Base-by-base conservation (phyloP, 1,140 invertebrate genomes). In the Limonius californicus region DNA sequence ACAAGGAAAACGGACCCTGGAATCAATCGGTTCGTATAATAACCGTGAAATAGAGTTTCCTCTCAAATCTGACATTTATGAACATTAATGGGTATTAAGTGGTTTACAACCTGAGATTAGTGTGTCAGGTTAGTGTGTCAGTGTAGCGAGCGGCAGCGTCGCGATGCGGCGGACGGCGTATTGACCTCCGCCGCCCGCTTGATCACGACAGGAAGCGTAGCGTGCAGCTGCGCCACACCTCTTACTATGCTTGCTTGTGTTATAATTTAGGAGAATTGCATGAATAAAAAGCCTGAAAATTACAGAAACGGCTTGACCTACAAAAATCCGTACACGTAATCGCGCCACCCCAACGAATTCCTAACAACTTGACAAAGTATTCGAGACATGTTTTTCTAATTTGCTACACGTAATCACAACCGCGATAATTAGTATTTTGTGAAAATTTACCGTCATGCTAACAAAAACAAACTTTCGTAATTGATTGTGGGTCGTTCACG, bases 11-110 rank as follows among this genome's bases (percentile, higher is more conserved):
- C n/a, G n/a, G n/a, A n/a, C n/a, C n/a, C 23, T 27, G 23, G 23
- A 27, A 27, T 27, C 23, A 27, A 27, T 27, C 23, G 3, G 3
- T 27, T 9, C 3, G 23, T 27, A 27, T 27, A 27, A 27, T 27
- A 27, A 27, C 23, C 45, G 16, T 50, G n/a, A 50, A 50, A 50
- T 50, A 50, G 14, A 7, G 12, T 50, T 50, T 50, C 8, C 16
- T 50, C 16, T 50, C 45, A 19, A 50, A 50, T 50, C 45, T 50
- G 45, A 50, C 45, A 18, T 50, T 50, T 50, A 50, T 50, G 16
- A 50, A 50, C 45, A 50, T 50, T 50, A 50, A 50, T 50, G 45
- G 45, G 3, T 18, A 50, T 50, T 50, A 50, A 50, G 19, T 50
- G 45, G 45, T 50, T 50, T 50, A 50, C 45, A 50, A 21, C 45